Base-by-base conservation (phyloP, 2,888 invertebrate genomes). In the Pemphredon lugubris region DNA sequence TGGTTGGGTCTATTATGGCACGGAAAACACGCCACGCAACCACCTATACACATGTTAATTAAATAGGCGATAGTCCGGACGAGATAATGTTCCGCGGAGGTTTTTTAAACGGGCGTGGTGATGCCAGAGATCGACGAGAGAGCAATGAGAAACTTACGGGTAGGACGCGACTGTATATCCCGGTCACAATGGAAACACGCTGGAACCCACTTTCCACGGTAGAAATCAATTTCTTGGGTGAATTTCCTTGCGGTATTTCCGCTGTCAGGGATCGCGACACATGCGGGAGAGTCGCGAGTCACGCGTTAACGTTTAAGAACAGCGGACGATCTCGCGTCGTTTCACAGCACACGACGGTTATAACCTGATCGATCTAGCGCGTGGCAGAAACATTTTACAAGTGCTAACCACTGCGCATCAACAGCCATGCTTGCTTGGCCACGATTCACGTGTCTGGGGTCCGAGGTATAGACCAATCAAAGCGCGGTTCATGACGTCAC, bases 371-470 rank as follows among this genome's bases (percentile, higher is more conserved):
- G 88, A 88, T 88, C 88, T 87, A 86, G 86, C 87, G 86, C 87
- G 87, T 87, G 87, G 88, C 87, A 86, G 87, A 85, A 86, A 88
- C 85, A 88, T 88, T 88, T 88, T 84, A 85, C 86, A 86, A 84
- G 87, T 86, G 83, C 84, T 87, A 88, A 89, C 89, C 89, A 90
- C 89, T 90, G 89, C 88, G 90, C 90, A 90, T 87, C 89, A 88
- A 89, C 90, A 87, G 89, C 90, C 89, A 90, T 89, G 90, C 90
- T 87, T 87, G 87, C 88, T 86, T 86, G 87, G 88, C 89, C 89
- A 86, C 87, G 85, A 87, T 89, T 90, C 90, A 90, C 90, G 90
- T 90, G 90, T 90, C 90, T 86, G 88, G 88, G 89, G 82, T 77
- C 84, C 87, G 84, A 82, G 81, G 74, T 79, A 66, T 80, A 80